These are phyloP conservation scores for Ectropis grisescens DNA, from an alignment of 1,140 invertebrate species.

Conservation along the genomic window DNA sequence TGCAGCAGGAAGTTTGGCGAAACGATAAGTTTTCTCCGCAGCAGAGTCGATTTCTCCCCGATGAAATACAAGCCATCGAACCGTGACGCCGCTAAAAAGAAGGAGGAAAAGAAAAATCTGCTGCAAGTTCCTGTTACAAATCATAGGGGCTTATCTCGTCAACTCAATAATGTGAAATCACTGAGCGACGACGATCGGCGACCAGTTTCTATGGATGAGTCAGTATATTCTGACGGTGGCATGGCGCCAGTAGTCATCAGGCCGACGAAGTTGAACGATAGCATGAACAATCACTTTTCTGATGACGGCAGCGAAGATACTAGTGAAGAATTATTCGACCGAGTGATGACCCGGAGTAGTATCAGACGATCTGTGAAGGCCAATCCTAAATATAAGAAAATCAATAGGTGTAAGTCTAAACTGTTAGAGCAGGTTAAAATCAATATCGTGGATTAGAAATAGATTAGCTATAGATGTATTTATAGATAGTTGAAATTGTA, in stretches of 20 bases:
- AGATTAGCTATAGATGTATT: no score
- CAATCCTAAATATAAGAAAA: constrained; percentile 64
- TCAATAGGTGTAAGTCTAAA: constrained; percentile 57
- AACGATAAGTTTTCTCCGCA: constrained; percentile 49
- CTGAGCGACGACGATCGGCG: constrained; percentile 48
- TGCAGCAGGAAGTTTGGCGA: constrained; percentile 51
- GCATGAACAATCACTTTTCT: constrained; percentile 62
- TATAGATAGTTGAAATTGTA: no score
- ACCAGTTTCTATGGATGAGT: constrained; percentile 29
- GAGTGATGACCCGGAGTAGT: constrained; percentile 59
- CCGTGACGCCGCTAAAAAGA: constrained; percentile 39
- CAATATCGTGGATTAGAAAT: constrained; percentile 51
- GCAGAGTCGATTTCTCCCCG: constrained; percentile 62
- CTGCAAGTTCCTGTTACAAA: constrained; percentile 30
- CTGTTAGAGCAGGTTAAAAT: constrained; percentile 57
- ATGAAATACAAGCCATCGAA: constrained; percentile 57
- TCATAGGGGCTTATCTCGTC: constrained; percentile 24
- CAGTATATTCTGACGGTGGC: constrained; percentile 32
- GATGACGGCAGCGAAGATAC: constrained; percentile 60
- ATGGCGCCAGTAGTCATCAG: constrained; percentile 38
- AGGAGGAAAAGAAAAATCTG: constrained; percentile 50
- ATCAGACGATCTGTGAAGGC: constrained; percentile 57
- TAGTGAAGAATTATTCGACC: constrained; percentile 60
- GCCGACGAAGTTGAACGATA: constrained; percentile 54
- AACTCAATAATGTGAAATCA: constrained; percentile 37